A percentile compares a stretch with the other conserved stretches of the same genome.
These are phyloP conservation scores for Chaetodon trifasciatus DNA, from an alignment of 2,797 vertebrate species.

Conservation along the genomic window DNA sequence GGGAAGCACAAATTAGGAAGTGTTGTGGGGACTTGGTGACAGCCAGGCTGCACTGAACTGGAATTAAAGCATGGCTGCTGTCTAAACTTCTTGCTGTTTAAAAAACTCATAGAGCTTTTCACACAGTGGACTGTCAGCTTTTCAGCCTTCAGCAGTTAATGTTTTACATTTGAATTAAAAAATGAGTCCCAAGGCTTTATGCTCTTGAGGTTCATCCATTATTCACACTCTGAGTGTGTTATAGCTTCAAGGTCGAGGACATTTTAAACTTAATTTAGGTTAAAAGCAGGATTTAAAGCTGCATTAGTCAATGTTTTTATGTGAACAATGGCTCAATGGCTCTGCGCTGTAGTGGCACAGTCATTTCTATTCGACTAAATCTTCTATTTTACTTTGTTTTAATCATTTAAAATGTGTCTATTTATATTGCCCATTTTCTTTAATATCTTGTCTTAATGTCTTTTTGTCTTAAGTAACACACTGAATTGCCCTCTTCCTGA, in stretches of 20 bases:
- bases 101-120: background rate
- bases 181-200: background rate
- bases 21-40: background rate
- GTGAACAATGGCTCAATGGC: background rate
- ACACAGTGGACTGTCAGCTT: background rate
- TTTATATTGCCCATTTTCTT: no score
- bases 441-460: no score
- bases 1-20: background rate
- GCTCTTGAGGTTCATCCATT: conserved; percentile 5
- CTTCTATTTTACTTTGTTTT: no score
- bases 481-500: no score
- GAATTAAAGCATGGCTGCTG: background rate
- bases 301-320: background rate
- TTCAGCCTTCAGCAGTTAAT: background rate
- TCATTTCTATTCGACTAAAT: no score
- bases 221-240: conserved; percentile 1
- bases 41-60: conserved; percentile 3
- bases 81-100: background rate
- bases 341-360: no score
- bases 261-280: background rate
- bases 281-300: background rate
- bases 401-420: no score
- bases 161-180: conserved; percentile 14
- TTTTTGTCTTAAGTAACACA: no score
- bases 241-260: background rate